These are phyloP conservation scores for Melanaphis sacchari DNA, from an alignment of 1,140 invertebrate genomes.

Conservation along the genomic window DNA sequence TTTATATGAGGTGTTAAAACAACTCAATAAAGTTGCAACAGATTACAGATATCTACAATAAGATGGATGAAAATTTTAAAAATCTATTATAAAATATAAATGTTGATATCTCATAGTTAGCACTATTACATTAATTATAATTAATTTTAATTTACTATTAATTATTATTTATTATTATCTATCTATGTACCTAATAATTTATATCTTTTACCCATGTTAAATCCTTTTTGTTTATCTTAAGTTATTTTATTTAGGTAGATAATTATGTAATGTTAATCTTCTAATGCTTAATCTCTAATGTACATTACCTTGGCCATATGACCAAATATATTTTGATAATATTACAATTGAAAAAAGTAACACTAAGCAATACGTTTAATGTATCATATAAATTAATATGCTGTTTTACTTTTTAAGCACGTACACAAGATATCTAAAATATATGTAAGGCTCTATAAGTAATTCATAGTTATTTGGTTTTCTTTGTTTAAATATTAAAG, in stretches of 20 bases:
- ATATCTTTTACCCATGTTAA: neutral
- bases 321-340: neutral
- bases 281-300: slow-evolving; percentile 4
- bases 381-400: neutral
- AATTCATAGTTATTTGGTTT: neutral
- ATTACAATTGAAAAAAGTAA: neutral
- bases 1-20: neutral
- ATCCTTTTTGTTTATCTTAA: neutral
- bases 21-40: neutral
- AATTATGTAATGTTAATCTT: neutral
- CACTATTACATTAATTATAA: neutral
- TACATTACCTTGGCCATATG: neutral
- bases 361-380: neutral
- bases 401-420: neutral
- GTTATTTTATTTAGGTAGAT: slow-evolving; percentile 9
- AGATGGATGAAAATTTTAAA: neutral
- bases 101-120: neutral
- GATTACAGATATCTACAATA: neutral
- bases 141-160: too few species aligned
- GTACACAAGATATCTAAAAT: neutral
- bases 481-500: neutral
- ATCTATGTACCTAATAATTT: neutral
- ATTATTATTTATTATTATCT: neutral
- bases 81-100: neutral
- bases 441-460: neutral